Conservation (phyloP, 1,140 invertebrate genomes). For the Asbolus verrucosus region DNA sequence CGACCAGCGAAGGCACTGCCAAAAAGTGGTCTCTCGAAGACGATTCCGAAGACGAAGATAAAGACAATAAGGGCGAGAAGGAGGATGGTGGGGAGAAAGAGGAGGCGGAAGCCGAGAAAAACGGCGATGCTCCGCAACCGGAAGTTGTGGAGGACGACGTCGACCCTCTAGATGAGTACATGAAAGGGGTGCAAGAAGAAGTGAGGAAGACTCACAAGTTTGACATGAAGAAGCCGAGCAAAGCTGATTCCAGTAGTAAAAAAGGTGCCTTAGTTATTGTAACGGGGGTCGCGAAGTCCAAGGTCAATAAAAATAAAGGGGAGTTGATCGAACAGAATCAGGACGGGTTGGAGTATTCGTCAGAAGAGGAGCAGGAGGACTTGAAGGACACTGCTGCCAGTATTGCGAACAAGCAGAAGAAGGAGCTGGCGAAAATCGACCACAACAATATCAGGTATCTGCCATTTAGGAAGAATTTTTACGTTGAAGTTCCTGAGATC, state of each 20-base stretch:
- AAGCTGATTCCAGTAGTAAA: conserved; percentile 65
- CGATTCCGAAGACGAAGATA: conserved; percentile 82
- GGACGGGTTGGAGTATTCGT: conserved; percentile 97
- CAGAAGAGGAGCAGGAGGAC: conserved; percentile 96
- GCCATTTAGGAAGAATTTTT: conserved; percentile 95
- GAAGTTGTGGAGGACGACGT: conserved; percentile 61
- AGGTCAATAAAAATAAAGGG: conserved; percentile 80
- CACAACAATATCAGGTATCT: conserved; percentile 86
- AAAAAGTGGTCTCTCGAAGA: conserved; percentile 96
- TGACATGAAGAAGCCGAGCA: conserved; percentile 68
- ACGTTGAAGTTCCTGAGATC: conserved; percentile 89
- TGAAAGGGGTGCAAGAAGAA: conserved; percentile 80
- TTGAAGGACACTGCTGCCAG: conserved; percentile 91
- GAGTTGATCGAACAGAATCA: conserved; percentile 98
- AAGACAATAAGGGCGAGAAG: conserved; percentile 68
- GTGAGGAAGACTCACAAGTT: conserved; percentile 91
- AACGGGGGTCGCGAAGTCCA: conserved; percentile 92
- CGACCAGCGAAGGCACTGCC: conserved; percentile 62
- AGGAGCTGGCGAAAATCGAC: conserved; percentile 91
- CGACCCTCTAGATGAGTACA: conserved; percentile 63
- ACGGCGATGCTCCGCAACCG: conserved; percentile 58
- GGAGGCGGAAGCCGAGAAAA: conserved; percentile 67
- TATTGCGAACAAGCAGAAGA: conserved; percentile 88
- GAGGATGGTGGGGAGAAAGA: conserved; percentile 68
- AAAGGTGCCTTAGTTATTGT: conserved; percentile 79